phyloP scores from a whole-genome alignment of 1,140 invertebrate species.

The Drosophila lacteicornis region DNA sequence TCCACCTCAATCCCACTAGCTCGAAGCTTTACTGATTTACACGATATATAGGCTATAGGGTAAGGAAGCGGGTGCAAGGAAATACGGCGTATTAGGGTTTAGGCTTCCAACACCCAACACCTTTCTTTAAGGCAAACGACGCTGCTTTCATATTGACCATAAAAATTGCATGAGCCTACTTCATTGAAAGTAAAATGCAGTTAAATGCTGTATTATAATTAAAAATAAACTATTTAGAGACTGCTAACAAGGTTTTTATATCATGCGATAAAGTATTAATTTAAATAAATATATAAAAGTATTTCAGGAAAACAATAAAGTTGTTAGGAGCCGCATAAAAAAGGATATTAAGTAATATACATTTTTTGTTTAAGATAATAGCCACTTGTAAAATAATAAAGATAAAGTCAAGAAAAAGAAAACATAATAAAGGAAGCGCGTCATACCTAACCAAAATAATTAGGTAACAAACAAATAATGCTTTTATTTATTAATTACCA shows the following conservation, averaged over 20 bases:
- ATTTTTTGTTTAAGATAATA: not conserved
- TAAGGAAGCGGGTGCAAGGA: slow-evolving; percentile 3
- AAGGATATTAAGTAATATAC: not conserved
- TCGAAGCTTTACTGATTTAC: slow-evolving; percentile 51
- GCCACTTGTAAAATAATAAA: not conserved
- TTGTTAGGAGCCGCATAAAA: not conserved
- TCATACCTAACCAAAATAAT: too few species aligned
- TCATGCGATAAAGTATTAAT: not conserved
- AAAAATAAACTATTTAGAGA: not conserved
- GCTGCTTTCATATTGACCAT: slow-evolving; percentile 24
- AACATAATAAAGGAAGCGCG: not conserved
- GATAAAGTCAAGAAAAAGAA: too few species aligned
- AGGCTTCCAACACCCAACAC: slow-evolving; percentile 10
- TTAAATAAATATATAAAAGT: too few species aligned
- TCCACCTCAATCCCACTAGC: slow-evolving; percentile 26
- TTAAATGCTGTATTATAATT: not conserved
- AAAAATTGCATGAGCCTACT: slow-evolving; percentile 28
- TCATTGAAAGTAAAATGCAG: too few species aligned
- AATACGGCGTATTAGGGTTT: slow-evolving; percentile 1
- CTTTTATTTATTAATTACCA: too few species aligned
- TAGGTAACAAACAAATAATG: too few species aligned
- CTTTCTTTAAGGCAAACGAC: not conserved
- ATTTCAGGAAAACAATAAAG: not conserved
- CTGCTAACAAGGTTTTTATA: not conserved
- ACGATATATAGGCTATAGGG: slow-evolving; percentile 33